Evolutionary conservation across 2,113 vertebrate species (phyloP).

Genomic region (Neogale vison): DNA sequence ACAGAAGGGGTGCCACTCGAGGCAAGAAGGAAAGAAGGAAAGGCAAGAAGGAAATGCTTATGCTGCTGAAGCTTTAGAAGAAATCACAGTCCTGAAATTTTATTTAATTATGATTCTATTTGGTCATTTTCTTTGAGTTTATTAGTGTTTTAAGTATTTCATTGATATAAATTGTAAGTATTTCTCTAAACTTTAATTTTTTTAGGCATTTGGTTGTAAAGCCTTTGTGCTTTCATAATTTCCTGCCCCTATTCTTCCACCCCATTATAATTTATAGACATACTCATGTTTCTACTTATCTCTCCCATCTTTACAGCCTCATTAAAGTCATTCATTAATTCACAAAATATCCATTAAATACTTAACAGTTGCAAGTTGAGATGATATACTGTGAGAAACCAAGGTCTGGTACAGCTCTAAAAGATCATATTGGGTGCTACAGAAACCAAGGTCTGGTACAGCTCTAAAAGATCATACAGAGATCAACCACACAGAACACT

Average conservation of each 20-base stretch:
- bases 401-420: background rate
- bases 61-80: background rate
- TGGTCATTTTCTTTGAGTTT: background rate
- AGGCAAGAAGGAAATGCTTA: background rate
- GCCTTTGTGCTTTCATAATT: background rate
- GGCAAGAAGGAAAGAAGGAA: background rate
- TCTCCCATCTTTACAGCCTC: background rate
- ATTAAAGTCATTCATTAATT: conserved; percentile 34
- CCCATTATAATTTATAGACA: background rate
- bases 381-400: background rate
- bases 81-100: background rate
- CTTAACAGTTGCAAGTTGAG: background rate
- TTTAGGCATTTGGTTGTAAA: conserved; percentile 4
- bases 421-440: background rate
- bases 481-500: background rate
- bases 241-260: background rate
- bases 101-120: background rate
- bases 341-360: conserved; percentile 2
- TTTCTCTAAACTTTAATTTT: background rate
- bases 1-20: background rate
- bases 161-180: background rate
- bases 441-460: background rate
- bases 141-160: conserved; percentile 31
- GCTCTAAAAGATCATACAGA: background rate
- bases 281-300: conserved; percentile 2